These are phyloP conservation scores for Hyaena hyaena DNA, from an alignment of 2,113 vertebrate species.

Conservation along the genomic window DNA sequence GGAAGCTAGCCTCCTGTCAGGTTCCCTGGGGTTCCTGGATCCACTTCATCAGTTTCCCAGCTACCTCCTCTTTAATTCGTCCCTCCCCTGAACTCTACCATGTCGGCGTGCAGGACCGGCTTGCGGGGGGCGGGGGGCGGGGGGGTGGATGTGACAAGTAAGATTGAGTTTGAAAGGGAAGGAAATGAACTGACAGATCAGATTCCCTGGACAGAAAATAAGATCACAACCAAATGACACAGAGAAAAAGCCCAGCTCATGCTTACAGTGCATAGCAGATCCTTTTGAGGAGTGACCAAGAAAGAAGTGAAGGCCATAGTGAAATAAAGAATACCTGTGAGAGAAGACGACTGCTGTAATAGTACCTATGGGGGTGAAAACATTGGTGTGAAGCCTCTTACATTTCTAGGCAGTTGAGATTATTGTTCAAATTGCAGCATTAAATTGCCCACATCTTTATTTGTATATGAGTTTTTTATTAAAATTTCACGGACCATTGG, in stretches of 20 bases:
- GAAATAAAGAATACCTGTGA: not conserved
- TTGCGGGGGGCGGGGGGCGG: too few species aligned
- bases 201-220: not conserved
- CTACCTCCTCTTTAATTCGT: not conserved
- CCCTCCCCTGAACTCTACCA: not conserved
- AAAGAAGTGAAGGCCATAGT: not conserved
- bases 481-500: not conserved
- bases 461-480: slow-evolving; percentile 10
- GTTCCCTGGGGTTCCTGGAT: not conserved
- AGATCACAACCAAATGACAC: not conserved
- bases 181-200: not conserved
- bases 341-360: not conserved
- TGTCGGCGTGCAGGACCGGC: not conserved
- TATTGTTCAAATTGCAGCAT: not conserved
- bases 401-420: not conserved
- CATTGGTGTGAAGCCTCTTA: not conserved
- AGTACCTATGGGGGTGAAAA: not conserved
- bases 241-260: not conserved
- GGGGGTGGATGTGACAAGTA: too few species aligned
- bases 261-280: too few species aligned
- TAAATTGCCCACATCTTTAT: not conserved
- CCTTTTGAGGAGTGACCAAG: not conserved
- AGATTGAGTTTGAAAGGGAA: not conserved
- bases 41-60: not conserved
- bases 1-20: not conserved